Evolutionary conservation across 2,797 vertebrate genomes (phyloP).

Genomic region (Rhynchonycteris naso): DNA sequence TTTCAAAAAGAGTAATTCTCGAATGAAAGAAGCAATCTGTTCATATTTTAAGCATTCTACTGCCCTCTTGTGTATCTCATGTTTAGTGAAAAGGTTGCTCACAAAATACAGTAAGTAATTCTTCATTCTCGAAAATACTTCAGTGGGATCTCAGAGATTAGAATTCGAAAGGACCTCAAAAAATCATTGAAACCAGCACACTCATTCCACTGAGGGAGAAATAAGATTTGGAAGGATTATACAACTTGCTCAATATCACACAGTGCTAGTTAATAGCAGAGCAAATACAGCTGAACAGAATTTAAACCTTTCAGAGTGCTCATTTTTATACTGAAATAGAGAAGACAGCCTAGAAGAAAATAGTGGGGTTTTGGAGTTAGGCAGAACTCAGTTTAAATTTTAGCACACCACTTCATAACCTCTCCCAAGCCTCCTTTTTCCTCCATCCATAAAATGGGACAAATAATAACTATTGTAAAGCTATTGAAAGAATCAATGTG

Average conservation of each 20-base stretch:
- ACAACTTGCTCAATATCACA: background rate
- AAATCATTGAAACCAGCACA: background rate
- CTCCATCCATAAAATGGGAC: background rate
- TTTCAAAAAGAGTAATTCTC: conserved; percentile 34
- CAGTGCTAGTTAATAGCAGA: background rate
- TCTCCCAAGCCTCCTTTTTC: background rate
- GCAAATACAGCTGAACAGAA: background rate
- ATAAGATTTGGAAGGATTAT: background rate
- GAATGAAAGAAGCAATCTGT: background rate
- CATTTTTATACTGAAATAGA: background rate
- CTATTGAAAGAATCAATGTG: background rate
- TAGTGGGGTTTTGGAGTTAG: background rate
- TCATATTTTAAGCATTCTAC: conserved; percentile 66
- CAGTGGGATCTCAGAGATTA: background rate
- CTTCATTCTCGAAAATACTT: background rate
- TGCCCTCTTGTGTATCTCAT: conserved; percentile 79
- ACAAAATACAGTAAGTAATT: background rate
- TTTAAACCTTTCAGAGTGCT: background rate
- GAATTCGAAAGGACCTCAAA: background rate
- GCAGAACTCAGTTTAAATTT: background rate
- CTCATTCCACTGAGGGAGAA: conserved; percentile 3
- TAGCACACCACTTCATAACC: background rate
- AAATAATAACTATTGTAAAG: background rate
- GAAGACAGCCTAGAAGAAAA: background rate
- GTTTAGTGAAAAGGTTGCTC: background rate